A percentile compares a stretch with the other conserved stretches of the same genome.
These are phyloP conservation scores for Phenganax subtilis DNA, from an alignment of 92 coral and sea anemone genomes.

Conservation along the genomic window DNA sequence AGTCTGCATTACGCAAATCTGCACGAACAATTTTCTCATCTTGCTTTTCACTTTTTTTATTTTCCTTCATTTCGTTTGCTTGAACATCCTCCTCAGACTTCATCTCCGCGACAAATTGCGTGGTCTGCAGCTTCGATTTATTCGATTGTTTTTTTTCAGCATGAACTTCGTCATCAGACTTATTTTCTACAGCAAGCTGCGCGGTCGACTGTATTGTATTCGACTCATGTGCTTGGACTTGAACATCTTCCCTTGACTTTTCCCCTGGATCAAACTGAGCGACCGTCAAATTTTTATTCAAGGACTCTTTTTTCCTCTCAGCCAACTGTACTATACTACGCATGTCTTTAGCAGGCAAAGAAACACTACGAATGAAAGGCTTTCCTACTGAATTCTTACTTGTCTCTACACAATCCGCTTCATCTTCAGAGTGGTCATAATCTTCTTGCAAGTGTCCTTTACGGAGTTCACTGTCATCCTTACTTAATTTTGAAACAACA, in stretches of 20 bases:
- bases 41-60: not conserved
- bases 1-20: too few relatives aligned
- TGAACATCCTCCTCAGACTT: not conserved
- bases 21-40: too few relatives aligned
- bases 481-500: not conserved
- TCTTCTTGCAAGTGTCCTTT: not conserved
- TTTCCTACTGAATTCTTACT: conserved; percentile 2
- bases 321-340: not conserved
- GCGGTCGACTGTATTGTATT: not conserved
- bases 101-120: not conserved
- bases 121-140: too few relatives aligned
- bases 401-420: not conserved
- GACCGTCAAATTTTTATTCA: not conserved
- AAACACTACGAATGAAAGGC: conserved; percentile 20
- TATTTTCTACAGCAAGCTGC: not conserved
- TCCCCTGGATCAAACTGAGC: not conserved
- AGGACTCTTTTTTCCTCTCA: not conserved
- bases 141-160: not conserved
- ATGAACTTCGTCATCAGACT: conserved; percentile 29
- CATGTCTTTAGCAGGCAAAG: conserved; percentile 32
- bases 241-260: not conserved
- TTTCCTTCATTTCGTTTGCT: not conserved
- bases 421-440: not conserved
- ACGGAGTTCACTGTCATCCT: conserved; percentile 26
- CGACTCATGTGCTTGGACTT: too few relatives aligned